phyloP scores from a whole-genome alignment of 2,888 invertebrate genomes.

The Eupithecia subumbrata region DNA sequence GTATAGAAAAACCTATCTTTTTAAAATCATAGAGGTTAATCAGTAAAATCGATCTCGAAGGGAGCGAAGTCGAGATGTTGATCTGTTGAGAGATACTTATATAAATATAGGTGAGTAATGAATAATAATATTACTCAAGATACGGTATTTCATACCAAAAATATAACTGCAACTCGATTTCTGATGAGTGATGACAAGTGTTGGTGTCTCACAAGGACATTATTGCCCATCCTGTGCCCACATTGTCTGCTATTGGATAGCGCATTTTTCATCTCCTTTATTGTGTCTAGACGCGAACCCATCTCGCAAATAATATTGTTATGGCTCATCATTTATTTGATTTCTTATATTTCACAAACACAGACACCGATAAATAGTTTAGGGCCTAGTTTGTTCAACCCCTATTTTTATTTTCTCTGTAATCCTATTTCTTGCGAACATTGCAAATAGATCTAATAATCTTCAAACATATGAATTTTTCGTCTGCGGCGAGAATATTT shows the following conservation, averaged over 20 bases:
- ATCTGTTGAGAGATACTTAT: too few species aligned
- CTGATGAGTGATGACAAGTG: neutral
- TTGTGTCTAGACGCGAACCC: slow-evolving; percentile 30
- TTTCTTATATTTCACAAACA: neutral
- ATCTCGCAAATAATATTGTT: slow-evolving; percentile 2
- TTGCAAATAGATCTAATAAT: neutral
- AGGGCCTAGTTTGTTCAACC: neutral
- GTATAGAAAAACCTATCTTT: too few species aligned
- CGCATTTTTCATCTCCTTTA: slow-evolving; percentile 25
- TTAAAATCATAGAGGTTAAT: too few species aligned
- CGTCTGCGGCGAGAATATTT: neutral
- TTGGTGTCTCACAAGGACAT: neutral
- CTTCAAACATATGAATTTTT: neutral
- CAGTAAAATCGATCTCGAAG: too few species aligned
- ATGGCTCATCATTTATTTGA: slow-evolving; percentile 6
- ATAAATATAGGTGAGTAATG: too few species aligned
- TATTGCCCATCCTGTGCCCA: slow-evolving; percentile 16
- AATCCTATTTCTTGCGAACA: neutral
- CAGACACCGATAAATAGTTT: neutral
- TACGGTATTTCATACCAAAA: too few species aligned
- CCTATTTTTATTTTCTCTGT: neutral
- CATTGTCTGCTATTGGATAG: slow-evolving; percentile 11
- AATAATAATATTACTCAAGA: too few species aligned
- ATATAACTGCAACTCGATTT: neutral
- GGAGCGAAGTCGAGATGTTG: too few species aligned